Evolutionary conservation across 2,113 vertebrate species (phyloP), one percentile per base, ranked within the genome.

Genomic region (Microcebus lehilahytsara): DNA sequence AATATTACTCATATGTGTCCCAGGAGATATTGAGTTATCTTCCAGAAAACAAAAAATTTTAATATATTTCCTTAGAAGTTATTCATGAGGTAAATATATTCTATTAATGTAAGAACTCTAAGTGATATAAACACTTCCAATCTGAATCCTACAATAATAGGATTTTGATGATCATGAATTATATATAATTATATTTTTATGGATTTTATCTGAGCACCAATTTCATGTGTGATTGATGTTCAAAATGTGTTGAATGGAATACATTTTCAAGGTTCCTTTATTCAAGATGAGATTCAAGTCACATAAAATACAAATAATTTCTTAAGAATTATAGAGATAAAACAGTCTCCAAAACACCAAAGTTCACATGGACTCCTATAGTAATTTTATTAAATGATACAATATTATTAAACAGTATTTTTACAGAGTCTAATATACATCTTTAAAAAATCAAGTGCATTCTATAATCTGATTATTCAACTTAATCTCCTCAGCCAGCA

Each of bases 241-340:
- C 80, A 97, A 95, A 97, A 95, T 51, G 83, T 74, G 60, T 74
- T 96, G 90, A 90, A 67, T 69, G 71, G 62, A 98, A 98, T 95
- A 92, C 42, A 20, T 93, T 97, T 93, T 93, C 91, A 97, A 97
- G 97, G 92, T 89, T 89, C 87, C 62, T 98, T 98, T 96, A 93
- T 96, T 98, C 92, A 72, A 40, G 37, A 90, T 91, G 86, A 97
- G 91, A 85, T 93, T 97, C 87, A 95, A 75, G 91, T 93, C 79
- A 97, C 92, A 96, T 96, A 92, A 97, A 98, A 97, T 64, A 75
- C 71, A 92, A 91, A 92, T 16, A 87, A 91, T 90, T 85, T 90
- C 6, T 72, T 96, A 94, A 93, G 93, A 97, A 97, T 96, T 96
- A 95, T 93, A 95, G 97, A 95, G 77, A 95, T 42, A 96, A 56